Evolutionary conservation across 2,888 invertebrate genomes (phyloP), one percentile per base, ranked within the genome.

Genomic region (Noctua fimbriata): DNA sequence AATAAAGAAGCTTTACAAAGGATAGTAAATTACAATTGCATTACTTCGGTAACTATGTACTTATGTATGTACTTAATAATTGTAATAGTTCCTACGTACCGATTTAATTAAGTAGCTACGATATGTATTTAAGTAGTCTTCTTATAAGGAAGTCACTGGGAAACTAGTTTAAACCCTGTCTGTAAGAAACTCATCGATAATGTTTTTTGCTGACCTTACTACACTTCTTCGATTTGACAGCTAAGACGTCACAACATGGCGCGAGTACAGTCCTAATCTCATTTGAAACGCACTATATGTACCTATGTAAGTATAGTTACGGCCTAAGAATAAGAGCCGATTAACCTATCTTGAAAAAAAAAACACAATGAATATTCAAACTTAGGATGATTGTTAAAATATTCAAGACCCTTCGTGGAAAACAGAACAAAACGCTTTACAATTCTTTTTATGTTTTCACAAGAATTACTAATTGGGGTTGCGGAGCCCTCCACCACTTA

Each of bases 381-480:
- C 16, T 58, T 1, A 65, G 21, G 18, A 41, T 7, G 0, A 81
- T 16, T 58, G 24, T 32, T 32, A 66, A 81, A 81, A 73, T 32
- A 73, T 82, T 41, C 66, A 58, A 41, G 52, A 28, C 18, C 16
- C 3, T 66, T 73, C 82, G 5, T 32, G 18, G 60, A 44, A 60
- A 36, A 74, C n/a, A 69, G 52, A 36, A 74, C 32, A 60, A 80
- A 82, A 69, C 52, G 36, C 4, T 3, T 44, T 80, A 12, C 66
- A 58, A 6, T 52, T 60, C n/a, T 52, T 74, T 70, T 80, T 49
- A 28, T 60, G 1, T 73, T 82, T 82, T 71, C 24, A 49, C 41
- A 52, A 71, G 79, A 80, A 82, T 32, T 0, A 73, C 52, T 80
- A 67, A 82, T 79, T 82, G 28, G 65, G 75, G 67, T 60, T 69